These are phyloP conservation scores for Peromyscus melanophrys DNA, from an alignment of 2,797 vertebrate species.

Conservation along the genomic window DNA sequence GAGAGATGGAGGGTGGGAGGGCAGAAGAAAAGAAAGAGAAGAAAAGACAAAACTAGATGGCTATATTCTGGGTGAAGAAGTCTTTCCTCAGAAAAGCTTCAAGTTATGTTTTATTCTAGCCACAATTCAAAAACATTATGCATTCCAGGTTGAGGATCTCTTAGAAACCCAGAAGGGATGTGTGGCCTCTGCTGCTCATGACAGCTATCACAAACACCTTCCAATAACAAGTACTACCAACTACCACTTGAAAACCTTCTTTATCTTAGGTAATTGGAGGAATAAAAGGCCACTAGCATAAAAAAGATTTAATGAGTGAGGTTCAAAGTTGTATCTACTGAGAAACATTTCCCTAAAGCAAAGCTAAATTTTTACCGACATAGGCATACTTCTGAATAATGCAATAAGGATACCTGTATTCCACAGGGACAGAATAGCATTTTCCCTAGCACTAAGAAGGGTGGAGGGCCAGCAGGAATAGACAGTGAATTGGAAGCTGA, in stretches of 20 bases:
- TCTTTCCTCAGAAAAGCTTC: not conserved
- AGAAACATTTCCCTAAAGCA: constrained; percentile 28
- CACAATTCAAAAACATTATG: constrained; percentile 7
- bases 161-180: not conserved
- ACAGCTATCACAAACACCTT: constrained; percentile 59
- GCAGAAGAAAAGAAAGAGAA: not conserved
- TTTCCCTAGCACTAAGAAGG: not conserved
- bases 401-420: constrained; percentile 17
- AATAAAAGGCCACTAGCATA: not conserved
- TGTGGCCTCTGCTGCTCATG: not conserved
- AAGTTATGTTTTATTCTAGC: constrained; percentile 16
- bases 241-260: not conserved
- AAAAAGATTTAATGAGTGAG: not conserved
- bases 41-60: not conserved
- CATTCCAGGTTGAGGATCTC: not conserved
- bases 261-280: not conserved
- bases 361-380: constrained; percentile 58
- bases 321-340: not conserved
- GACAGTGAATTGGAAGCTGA: not conserved
- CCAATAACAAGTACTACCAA: constrained; percentile 2
- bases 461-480: not conserved
- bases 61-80: not conserved
- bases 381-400: not conserved
- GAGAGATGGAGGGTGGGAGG: too few relatives aligned
- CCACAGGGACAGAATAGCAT: not conserved